These are phyloP conservation scores for Girardinichthys multiradiatus DNA, from an alignment of 2,113 vertebrate species.

Conservation along the genomic window DNA sequence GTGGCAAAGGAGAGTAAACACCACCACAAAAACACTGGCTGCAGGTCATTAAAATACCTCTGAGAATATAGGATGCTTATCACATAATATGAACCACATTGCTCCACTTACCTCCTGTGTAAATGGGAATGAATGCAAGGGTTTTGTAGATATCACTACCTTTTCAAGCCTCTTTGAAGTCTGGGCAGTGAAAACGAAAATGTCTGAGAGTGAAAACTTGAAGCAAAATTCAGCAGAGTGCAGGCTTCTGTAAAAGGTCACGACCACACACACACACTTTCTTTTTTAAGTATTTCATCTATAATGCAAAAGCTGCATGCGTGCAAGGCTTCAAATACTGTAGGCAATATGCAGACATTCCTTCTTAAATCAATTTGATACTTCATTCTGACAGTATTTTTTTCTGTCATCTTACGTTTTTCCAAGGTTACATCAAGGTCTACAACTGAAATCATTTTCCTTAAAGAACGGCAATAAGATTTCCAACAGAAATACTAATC, in stretches of 20 bases:
- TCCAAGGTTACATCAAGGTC: neutral
- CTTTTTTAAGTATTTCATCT: slow-evolving; percentile 6
- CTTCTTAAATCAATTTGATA: neutral
- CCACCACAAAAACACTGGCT: slow-evolving; percentile 75
- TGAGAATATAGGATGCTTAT: slow-evolving; percentile 84
- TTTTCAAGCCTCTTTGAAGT: slow-evolving; percentile 81
- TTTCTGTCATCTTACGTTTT: neutral
- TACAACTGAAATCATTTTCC: neutral
- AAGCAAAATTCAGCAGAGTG: slow-evolving; percentile 29
- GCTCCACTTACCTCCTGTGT: slow-evolving; percentile 59
- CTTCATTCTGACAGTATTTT: neutral
- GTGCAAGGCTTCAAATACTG: neutral
- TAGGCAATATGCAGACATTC: neutral
- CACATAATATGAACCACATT: slow-evolving; percentile 86
- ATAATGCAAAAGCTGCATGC: neutral
- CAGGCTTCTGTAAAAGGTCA: slow-evolving; percentile 54
- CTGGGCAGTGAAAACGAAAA: slow-evolving; percentile 58
- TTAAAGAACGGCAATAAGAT: neutral
- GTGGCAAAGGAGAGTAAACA: slow-evolving; percentile 58
- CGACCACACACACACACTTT: slow-evolving; percentile 24
- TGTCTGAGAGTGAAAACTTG: slow-evolving; percentile 64
- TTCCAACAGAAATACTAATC: neutral
- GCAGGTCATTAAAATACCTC: slow-evolving; percentile 82
- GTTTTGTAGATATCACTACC: slow-evolving; percentile 73
- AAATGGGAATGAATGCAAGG: slow-evolving; percentile 57